Evolutionary conservation across 2,888 invertebrate genomes (phyloP), one percentile per base, ranked within the genome.

Genomic region (Agonopterix subpropinquella): DNA sequence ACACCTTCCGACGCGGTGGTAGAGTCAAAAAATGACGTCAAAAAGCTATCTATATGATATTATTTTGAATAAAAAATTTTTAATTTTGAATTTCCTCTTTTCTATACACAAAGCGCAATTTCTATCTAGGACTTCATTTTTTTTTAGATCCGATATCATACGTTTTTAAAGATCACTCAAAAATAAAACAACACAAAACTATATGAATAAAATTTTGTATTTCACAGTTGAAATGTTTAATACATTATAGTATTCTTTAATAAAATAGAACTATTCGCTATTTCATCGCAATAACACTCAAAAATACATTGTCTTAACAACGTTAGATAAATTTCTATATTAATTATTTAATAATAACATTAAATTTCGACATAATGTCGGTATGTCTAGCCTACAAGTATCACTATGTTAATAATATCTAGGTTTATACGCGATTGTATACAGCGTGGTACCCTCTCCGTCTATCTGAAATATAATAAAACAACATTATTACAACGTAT

Each of bases 201-300:
- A 81, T 77, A 80, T 73, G 80, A 86, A 86, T 86, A 86, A 84
- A 87, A 82, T 85, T 28, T 86, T 88, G 83, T 88, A 86, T 83
- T 84, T 80, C 76, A 81, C 76, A 78, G 72, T 80, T 78, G 66
- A 71, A 74, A 73, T 79, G 69, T 79, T 66, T 47, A 80, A 82
- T 85, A 83, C 81, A 83, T 76, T 76, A 77, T 81, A 70, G 77
- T 82, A 80, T 65, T 77, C 65, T 73, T 80, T 85, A 82, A 82
- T 86, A 87, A 85, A 87, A 88, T 86, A 88, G 74, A 80, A 77
- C 81, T 84, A 82, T 81, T 57, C 65, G 69, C 81, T 83, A 83
- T 75, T 68, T 58, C 63, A 71, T 71, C 67, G 69, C 66, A 80
- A 86, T 83, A 86, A 87, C 85, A 85, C 79, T 77, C 82, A 75